phyloP scores from a whole-genome alignment of 2,113 vertebrate genomes.

The Colistium nudipinnis region DNA sequence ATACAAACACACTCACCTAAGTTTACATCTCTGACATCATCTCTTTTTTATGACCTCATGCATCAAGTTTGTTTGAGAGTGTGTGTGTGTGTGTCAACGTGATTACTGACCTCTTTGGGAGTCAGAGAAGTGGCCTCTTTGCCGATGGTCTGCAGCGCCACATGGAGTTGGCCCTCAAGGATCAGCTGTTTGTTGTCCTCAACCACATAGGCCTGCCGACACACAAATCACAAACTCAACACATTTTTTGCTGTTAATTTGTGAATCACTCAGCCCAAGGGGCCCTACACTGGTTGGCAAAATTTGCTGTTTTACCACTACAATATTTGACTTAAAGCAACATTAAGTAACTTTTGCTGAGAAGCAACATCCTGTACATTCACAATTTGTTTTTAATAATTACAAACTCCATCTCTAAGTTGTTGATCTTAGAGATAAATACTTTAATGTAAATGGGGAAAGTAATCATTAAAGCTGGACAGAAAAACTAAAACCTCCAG shows the following conservation, averaged over 20 bases:
- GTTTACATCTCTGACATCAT: neutral
- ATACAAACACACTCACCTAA: slow-evolving; percentile 16
- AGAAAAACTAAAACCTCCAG: no score
- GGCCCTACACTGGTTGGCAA: neutral
- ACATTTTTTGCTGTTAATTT: neutral
- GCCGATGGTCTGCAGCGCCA: slow-evolving; percentile 88
- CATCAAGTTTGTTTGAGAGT: neutral
- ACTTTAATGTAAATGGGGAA: no score
- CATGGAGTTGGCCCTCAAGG: slow-evolving; percentile 95
- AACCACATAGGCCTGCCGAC: slow-evolving; percentile 90
- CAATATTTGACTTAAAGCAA: no score
- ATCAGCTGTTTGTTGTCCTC: slow-evolving; percentile 97
- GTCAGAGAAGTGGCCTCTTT: slow-evolving; percentile 90
- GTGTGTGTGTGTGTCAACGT: neutral
- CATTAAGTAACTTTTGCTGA: no score
- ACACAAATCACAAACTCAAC: slow-evolving; percentile 7
- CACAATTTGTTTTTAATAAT: no score
- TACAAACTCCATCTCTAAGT: no score
- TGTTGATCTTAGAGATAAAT: no score
- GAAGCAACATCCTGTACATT: no score
- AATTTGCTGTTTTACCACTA: no score
- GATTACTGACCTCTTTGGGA: slow-evolving; percentile 87
- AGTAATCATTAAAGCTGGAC: no score
- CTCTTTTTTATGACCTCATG: neutral
- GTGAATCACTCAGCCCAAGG: neutral